Conservation (phyloP, 2,113 vertebrate species). For the Syngnathus scovelli region DNA sequence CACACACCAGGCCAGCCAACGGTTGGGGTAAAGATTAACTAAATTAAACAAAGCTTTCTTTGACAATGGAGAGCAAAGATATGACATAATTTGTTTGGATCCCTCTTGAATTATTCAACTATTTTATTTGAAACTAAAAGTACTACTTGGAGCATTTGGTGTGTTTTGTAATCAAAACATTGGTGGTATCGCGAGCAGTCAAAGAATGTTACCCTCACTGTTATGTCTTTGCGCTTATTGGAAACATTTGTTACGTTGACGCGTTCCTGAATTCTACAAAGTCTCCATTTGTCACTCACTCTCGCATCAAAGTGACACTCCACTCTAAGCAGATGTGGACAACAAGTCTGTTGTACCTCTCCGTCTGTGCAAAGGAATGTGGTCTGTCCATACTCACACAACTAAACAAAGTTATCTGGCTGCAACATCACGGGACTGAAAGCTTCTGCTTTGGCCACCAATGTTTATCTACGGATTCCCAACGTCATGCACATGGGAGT, state of each 20-base stretch:
- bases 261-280: background rate
- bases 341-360: constrained; percentile 20
- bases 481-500: constrained; percentile 20
- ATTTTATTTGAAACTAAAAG: no score
- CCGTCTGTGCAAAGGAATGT: constrained; percentile 38
- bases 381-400: constrained; percentile 37
- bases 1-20: constrained; percentile 25
- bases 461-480: constrained; percentile 50
- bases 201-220: background rate
- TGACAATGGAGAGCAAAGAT: constrained; percentile 33
- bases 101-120: constrained; percentile 15
- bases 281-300: background rate
- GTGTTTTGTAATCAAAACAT: background rate
- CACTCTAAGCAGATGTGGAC: constrained; percentile 10
- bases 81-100: constrained; percentile 54
- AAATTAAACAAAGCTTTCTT: constrained; percentile 44
- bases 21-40: constrained; percentile 20
- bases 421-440: constrained; percentile 55
- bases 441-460: constrained; percentile 32
- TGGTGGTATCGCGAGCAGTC: background rate
- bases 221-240: background rate
- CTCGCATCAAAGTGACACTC: background rate
- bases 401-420: constrained; percentile 60
- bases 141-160: background rate
- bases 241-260: background rate